Conservation (phyloP, 1,140 invertebrate genomes). For the Polypedilum vanderplanki region DNA sequence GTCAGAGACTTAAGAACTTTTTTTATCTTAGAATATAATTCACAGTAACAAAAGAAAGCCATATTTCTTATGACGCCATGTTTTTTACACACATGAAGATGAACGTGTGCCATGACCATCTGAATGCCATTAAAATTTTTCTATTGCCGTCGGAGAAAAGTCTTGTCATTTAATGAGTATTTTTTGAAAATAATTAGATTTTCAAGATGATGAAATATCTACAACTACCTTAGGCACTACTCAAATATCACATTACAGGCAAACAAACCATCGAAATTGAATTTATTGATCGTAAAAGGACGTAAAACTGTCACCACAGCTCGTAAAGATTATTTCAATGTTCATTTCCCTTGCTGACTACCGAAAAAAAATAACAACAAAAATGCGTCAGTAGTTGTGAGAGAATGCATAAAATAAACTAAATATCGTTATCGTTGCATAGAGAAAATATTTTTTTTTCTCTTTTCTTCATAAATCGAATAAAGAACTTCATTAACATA, state of each 20-base stretch:
- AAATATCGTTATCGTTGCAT: no score
- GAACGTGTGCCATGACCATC: no score
- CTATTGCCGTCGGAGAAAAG: no score
- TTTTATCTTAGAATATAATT: constrained; percentile 19
- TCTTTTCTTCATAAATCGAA: neutral
- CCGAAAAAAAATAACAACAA: neutral
- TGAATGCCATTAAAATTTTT: no score
- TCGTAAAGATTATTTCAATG: constrained; percentile 10
- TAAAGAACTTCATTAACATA: neutral
- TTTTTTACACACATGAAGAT: neutral
- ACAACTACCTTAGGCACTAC: neutral
- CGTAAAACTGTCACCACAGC: constrained; percentile 15
- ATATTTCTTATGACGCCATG: constrained; percentile 17
- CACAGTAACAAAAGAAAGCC: neutral
- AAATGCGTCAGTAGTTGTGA: neutral
- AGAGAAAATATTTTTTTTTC: no score
- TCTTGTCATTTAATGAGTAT: neutral
- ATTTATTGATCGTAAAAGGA: constrained; percentile 27
- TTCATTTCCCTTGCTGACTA: neutral
- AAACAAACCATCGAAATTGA: constrained; percentile 27
- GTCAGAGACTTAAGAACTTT: neutral
- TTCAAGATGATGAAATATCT: neutral
- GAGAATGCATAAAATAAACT: no score
- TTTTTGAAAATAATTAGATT: neutral
- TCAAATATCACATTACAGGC: constrained; percentile 1